Evolutionary conservation across 2,113 vertebrate species (phyloP).

Genomic region (Antechinus stuartii): DNA sequence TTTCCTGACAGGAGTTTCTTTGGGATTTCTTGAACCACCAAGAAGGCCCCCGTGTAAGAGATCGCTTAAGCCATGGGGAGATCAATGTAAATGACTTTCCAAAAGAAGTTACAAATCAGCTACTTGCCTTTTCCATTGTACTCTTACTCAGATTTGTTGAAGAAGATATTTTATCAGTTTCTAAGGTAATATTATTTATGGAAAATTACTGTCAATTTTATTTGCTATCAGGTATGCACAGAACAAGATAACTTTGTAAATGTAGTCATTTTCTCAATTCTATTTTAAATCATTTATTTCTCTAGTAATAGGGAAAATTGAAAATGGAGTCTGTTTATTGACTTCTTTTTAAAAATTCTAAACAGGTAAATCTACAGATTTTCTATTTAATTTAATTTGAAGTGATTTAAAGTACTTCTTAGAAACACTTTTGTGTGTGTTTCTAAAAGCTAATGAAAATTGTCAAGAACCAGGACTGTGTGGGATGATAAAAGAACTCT

Average conservation of each 20-base stretch:
- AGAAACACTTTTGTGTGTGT: neutral
- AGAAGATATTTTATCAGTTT: neutral
- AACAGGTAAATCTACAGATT: neutral
- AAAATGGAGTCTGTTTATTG: fast-evolving
- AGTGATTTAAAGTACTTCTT: neutral
- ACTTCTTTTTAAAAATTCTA: neutral
- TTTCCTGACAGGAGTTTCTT: conserved; percentile 85
- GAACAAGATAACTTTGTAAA: neutral
- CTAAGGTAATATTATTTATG: conserved; percentile 69
- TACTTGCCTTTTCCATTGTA: conserved; percentile 83
- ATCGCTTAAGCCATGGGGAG: conserved; percentile 88
- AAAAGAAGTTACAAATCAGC: conserved; percentile 75
- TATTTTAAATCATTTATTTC: neutral
- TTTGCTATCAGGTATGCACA: fast-evolving
- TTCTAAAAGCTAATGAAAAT: neutral
- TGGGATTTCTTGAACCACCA: conserved; percentile 89
- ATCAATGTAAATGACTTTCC: conserved; percentile 81
- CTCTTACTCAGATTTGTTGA: conserved; percentile 79
- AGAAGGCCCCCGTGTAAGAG: conserved; percentile 87
- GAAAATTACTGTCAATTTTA: fast-evolving
- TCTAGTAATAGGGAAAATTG: neutral
- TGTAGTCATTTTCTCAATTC: neutral
- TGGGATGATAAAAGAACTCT: neutral
- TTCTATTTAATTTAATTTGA: neutral
- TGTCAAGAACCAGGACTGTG: neutral